phyloP scores from a whole-genome alignment of 2,797 vertebrate species.

The Typhlichthys eigenmanni region DNA sequence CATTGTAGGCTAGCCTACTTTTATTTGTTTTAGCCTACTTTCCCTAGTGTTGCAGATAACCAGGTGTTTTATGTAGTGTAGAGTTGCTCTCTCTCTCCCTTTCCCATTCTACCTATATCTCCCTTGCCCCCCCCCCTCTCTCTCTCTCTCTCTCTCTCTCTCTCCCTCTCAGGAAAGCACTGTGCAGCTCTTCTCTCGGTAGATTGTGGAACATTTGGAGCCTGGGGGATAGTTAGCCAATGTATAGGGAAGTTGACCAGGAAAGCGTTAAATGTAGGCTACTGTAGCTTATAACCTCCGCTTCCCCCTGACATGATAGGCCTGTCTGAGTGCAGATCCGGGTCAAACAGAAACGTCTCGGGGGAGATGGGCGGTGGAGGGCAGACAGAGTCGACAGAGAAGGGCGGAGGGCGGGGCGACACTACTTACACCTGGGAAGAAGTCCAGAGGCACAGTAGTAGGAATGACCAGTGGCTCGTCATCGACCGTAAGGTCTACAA shows the following conservation, averaged over 20 bases:
- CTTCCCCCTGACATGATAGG: conserved; percentile 19
- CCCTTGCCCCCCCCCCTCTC: background rate
- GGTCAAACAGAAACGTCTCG: background rate
- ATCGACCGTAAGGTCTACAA: conserved; percentile 89
- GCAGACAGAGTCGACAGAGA: conserved; percentile 39
- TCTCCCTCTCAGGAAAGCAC: too few species aligned
- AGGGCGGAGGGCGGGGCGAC: conserved; percentile 40
- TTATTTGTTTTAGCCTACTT: conserved; percentile 29
- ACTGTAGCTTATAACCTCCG: background rate
- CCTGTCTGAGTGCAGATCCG: background rate
- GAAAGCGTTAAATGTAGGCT: conserved; percentile 32
- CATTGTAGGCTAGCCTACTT: conserved; percentile 5
- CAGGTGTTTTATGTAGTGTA: too few species aligned
- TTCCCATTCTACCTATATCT: background rate
- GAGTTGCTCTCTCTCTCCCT: background rate
- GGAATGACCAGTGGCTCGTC: conserved; percentile 86
- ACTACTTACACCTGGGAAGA: conserved; percentile 86
- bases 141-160: too few species aligned
- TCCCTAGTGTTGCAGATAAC: conserved; percentile 18
- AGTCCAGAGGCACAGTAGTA: conserved; percentile 79
- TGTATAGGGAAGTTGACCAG: background rate
- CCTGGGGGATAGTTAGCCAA: background rate
- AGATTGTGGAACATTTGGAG: background rate
- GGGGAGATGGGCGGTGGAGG: conserved; percentile 46
- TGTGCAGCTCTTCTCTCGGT: too few species aligned